phyloP scores from a whole-genome alignment of 2,113 vertebrate species.

The Haplotaxodon microlepis region DNA sequence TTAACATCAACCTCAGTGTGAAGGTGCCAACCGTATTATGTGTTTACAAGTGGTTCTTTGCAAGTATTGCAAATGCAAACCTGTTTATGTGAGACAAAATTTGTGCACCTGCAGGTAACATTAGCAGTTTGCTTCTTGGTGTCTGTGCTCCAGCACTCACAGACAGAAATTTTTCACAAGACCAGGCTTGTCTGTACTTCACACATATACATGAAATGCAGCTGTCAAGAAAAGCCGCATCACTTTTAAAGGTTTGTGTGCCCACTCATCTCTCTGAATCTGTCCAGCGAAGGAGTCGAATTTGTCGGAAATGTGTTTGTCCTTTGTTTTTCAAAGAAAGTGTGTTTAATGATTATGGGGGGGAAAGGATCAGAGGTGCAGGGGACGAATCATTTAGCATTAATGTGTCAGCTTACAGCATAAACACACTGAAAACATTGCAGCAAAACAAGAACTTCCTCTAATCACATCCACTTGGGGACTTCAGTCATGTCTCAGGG shows the following conservation, averaged over 20 bases:
- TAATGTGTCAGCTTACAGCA: background rate
- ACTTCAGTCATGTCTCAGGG: background rate
- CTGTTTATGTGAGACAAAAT: background rate
- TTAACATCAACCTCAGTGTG: background rate
- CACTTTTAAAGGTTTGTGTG: background rate
- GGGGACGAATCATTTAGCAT: background rate
- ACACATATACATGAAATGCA: background rate
- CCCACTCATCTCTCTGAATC: background rate
- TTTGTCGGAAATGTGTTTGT: background rate
- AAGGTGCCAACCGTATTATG: background rate
- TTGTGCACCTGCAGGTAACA: background rate
- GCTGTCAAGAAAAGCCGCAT: background rate
- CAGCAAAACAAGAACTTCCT: background rate
- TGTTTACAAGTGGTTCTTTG: background rate
- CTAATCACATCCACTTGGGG: background rate
- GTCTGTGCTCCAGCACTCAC: background rate
- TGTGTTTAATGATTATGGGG: background rate
- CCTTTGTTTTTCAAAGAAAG: background rate
- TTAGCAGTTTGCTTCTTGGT: background rate
- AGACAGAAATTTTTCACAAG: background rate
- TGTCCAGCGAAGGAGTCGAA: background rate
- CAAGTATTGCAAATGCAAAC: background rate
- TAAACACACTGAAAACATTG: background rate
- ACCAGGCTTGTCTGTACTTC: background rate
- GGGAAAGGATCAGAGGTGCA: background rate